Conservation (phyloP, 2,113 vertebrate genomes). For the Sclerurus mexicanus region DNA sequence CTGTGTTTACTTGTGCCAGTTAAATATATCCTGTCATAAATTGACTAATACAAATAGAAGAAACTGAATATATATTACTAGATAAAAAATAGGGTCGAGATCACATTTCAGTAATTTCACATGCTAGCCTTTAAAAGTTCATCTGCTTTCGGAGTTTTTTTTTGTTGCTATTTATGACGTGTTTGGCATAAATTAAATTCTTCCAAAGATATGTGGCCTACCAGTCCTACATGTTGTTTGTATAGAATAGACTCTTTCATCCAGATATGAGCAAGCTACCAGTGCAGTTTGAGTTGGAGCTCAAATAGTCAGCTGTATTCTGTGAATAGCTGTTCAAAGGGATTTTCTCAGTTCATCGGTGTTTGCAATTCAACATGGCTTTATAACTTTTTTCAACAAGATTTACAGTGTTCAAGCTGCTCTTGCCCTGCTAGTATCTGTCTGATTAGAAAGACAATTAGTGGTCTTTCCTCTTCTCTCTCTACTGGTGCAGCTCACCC, state of each 20-base stretch:
- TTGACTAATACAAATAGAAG: neutral
- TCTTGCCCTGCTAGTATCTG: neutral
- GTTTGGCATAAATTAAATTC: neutral
- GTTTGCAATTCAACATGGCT: neutral
- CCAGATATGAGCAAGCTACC: neutral
- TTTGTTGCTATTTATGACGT: neutral
- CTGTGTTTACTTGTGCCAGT: neutral
- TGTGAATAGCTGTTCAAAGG: neutral
- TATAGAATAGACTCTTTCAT: neutral
- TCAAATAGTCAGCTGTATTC: neutral
- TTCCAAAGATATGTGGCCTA: neutral
- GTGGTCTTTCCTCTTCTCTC: neutral
- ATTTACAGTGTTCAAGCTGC: neutral
- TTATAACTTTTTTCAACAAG: neutral
- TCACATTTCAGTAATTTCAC: neutral
- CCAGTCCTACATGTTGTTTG: neutral
- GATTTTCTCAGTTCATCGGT: neutral
- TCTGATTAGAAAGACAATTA: neutral
- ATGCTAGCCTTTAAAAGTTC: neutral
- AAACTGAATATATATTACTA: neutral
- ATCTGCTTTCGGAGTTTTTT: neutral
- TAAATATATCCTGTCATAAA: neutral
- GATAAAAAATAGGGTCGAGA: neutral
- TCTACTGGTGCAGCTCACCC: neutral
- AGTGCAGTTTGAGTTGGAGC: neutral